Percentiles rank a stretch among this genome's conserved stretches.
phyloP scores from a whole-genome alignment of 2,113 vertebrate species.

The Montifringilla adamsi region DNA sequence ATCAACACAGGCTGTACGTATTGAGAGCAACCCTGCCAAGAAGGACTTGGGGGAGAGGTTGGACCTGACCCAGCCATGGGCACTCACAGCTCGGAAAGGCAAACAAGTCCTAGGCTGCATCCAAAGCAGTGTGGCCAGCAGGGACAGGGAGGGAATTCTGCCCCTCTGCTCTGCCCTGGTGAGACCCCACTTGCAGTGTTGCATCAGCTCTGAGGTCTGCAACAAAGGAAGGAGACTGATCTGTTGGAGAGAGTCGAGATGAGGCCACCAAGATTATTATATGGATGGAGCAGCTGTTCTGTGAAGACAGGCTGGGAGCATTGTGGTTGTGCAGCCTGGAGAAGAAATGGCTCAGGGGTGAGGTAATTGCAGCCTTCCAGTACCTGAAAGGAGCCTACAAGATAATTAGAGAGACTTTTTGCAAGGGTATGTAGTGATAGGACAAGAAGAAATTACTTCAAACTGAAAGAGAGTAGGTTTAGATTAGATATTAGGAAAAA shows the following conservation, averaged over 20 bases:
- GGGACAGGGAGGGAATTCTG: not conserved
- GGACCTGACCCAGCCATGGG: not conserved
- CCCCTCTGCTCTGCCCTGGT: not conserved
- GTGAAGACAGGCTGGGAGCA: not conserved
- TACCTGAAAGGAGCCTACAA: not conserved
- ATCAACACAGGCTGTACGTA: not conserved
- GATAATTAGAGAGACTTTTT: not conserved
- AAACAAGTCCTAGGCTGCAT: fast-evolving
- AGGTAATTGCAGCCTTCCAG: not conserved
- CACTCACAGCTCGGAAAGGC: fast-evolving
- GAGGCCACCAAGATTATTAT: not conserved
- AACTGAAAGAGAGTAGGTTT: not conserved
- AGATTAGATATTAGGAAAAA: not conserved
- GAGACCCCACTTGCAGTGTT: fast-evolving
- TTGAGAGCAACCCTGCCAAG: fast-evolving
- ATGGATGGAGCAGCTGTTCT: not conserved
- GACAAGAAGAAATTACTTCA: not conserved
- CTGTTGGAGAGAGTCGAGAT: not conserved
- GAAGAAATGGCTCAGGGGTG: not conserved
- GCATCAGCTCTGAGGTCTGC: not conserved
- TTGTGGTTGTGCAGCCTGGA: not conserved
- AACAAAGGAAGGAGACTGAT: not conserved
- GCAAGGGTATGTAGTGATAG: not conserved
- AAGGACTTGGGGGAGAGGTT: not conserved
- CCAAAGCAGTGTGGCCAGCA: fast-evolving